Percentiles rank a stretch among this genome's conserved stretches.
Evolutionary conservation across 1,140 invertebrate species (phyloP).

Genomic region (Drosophila serrata): DNA sequence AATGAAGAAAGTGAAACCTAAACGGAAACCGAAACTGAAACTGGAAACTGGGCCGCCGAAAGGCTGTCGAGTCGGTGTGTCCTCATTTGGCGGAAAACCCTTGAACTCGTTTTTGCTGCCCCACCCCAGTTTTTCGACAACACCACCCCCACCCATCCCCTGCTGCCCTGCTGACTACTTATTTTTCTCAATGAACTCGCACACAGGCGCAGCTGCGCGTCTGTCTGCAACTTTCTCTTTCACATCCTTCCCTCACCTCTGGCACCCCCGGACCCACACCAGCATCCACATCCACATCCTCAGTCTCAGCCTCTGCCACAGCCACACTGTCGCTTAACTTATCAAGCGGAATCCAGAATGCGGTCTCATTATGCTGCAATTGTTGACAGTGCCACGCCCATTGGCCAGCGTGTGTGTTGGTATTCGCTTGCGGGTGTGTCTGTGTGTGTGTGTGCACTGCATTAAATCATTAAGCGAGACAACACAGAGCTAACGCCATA

Average conservation of each 20-base stretch:
- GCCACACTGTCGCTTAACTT: constrained; percentile 52
- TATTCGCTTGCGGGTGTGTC: constrained; percentile 26
- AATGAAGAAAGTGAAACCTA: constrained; percentile 37
- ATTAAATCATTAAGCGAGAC: constrained; percentile 75
- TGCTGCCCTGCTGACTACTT: constrained; percentile 45
- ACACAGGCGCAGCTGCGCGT: constrained; percentile 58
- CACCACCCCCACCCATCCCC: background rate
- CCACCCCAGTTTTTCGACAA: constrained; percentile 26
- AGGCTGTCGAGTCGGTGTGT: constrained; percentile 37
- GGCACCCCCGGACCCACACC: constrained; percentile 9
- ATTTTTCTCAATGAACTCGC: constrained; percentile 84
- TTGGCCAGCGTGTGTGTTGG: constrained; percentile 48
- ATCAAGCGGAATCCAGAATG: constrained; percentile 65
- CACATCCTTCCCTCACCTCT: background rate
- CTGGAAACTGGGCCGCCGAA: constrained; percentile 46
- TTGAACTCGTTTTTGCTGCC: constrained; percentile 77
- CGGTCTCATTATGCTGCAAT: constrained; percentile 71
- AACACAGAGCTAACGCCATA: constrained; percentile 10
- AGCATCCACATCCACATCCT: constrained; percentile 2
- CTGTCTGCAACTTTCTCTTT: constrained; percentile 33
- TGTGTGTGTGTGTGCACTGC: constrained; percentile 57
- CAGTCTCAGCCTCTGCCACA: constrained; percentile 27
- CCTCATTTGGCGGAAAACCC: constrained; percentile 72
- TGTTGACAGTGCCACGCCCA: constrained; percentile 55
- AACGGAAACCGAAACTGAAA: constrained; percentile 35